Evolutionary conservation across 1,140 invertebrate species (phyloP).

Genomic region (Brachionus koreanus): DNA sequence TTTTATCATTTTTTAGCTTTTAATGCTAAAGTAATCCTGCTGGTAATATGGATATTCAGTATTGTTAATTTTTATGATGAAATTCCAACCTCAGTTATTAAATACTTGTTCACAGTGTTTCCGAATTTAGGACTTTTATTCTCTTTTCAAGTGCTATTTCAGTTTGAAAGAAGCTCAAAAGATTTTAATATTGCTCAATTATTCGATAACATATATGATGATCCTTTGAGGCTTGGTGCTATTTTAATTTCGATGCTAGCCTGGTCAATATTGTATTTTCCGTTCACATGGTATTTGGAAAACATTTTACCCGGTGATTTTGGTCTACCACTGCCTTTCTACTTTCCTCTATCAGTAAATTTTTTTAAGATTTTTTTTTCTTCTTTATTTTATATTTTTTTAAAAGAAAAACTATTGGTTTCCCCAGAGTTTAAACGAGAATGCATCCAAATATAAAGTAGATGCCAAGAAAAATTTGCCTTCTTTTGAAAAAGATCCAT

Average conservation of each 20-base stretch:
- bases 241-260: not conserved
- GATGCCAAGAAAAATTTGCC: not conserved
- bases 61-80: conserved; percentile 39
- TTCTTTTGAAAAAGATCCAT: conserved; percentile 32
- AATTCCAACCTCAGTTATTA: conserved; percentile 12
- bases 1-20: not conserved
- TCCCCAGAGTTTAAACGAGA: not conserved
- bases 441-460: not conserved
- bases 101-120: conserved; percentile 23
- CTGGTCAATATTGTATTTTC: conserved; percentile 40
- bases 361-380: not conserved
- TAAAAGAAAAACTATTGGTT: conserved; percentile 34
- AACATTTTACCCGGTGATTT: conserved; percentile 66
- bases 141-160: conserved; percentile 21
- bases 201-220: conserved; percentile 3
- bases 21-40: not conserved
- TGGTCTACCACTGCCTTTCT: conserved; percentile 70
- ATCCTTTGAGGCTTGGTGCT: conserved; percentile 21
- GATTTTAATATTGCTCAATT: not conserved
- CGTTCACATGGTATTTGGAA: conserved; percentile 67
- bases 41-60: conserved; percentile 33
- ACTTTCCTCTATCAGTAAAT: conserved; percentile 67
- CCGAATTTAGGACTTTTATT: conserved; percentile 32
- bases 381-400: not conserved
- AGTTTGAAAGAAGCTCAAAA: conserved; percentile 25